Percentiles rank a stretch among this genome's conserved stretches.
Evolutionary conservation across 1,140 invertebrate genomes (phyloP).

Genomic region (Himalopsyche phryganea): DNA sequence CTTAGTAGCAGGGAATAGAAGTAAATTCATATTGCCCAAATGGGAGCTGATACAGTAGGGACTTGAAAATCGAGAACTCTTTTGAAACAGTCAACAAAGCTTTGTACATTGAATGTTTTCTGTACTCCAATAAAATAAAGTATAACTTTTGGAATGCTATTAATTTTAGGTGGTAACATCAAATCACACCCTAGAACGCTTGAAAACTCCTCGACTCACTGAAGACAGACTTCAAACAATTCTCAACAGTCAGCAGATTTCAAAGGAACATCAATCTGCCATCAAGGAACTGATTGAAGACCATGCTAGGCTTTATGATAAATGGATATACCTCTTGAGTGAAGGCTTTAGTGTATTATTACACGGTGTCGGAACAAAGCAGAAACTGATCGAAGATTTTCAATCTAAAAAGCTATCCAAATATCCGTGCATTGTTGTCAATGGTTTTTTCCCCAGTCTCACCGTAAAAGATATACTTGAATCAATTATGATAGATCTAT

Average conservation of each 20-base stretch:
- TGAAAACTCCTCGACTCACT: conserved; percentile 69
- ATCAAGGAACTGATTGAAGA: conserved; percentile 53
- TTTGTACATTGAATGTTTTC: no score
- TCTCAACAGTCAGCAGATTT: conserved; percentile 53
- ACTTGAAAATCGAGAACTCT: no score
- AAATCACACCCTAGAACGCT: conserved; percentile 73
- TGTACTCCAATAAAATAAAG: no score
- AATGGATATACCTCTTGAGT: conserved; percentile 64
- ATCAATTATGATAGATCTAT: conserved; percentile 70
- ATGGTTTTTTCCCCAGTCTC: conserved; percentile 90
- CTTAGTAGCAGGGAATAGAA: no score
- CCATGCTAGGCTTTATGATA: conserved; percentile 54
- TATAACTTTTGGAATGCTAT: no score
- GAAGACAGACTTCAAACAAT: conserved; percentile 63
- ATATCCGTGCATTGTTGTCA: conserved; percentile 73
- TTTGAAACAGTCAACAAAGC: no score
- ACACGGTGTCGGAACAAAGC: conserved; percentile 88
- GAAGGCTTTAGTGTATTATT: conserved; percentile 84
- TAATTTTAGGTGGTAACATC: conserved; percentile 63
- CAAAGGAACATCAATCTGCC: conserved; percentile 53
- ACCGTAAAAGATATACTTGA: conserved; percentile 83
- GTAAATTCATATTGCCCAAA: no score
- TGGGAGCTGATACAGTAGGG: no score
- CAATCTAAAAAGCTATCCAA: conserved; percentile 62
- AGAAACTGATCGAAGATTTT: conserved; percentile 73